Base-by-base conservation (phyloP, 2,797 vertebrate genomes). In the Pteropus rufus region DNA sequence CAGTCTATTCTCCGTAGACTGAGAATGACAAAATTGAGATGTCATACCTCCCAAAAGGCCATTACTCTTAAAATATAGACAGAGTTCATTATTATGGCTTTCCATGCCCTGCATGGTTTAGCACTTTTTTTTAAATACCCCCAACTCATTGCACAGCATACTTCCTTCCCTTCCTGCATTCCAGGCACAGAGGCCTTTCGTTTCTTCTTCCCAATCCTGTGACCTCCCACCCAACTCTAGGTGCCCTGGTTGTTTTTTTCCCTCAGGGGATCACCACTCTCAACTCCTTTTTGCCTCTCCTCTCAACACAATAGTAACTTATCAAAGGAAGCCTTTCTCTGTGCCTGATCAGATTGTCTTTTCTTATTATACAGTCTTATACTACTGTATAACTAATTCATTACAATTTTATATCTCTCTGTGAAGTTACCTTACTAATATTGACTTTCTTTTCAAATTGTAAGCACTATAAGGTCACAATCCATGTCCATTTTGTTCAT, bases 61-160 rank as follows among this genome's bases (percentile, higher is more conserved):
- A 26, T 49, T 88, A 15, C 2, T 56, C 5, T 54, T 60, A 69
- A 19, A 90, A 64, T 7, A 6, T 31, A 69, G 19, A 41, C 11
- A 36, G 75, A n/a, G 11, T 84, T 76, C 21, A 16, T 89, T 60
- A 14, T 49, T 49, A 21, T 15, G 69, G 24, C 4, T 80, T 46
- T 12, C 21, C 14, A 21, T 76, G 10, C 10, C 65, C 3, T 80
- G 2, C 10, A 8, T 15, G 24, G 31, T 19, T 81, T 29, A 41
- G 2, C 26, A 77, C 4, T 82, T 54, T 34, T 65, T 49, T 79
- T 16, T 3, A 23, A 86, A 5, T 52, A 9, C 18, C 15, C 18
- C 26, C n/a, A 39, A 0, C 7, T 41, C 36, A 23, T 18, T 18
- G 23, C 5, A 10, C 2, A 8, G 5, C 11, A 11, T 18, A 4